Conservation (phyloP, 2,888 invertebrate species). For the Chymomyza procnemis region DNA sequence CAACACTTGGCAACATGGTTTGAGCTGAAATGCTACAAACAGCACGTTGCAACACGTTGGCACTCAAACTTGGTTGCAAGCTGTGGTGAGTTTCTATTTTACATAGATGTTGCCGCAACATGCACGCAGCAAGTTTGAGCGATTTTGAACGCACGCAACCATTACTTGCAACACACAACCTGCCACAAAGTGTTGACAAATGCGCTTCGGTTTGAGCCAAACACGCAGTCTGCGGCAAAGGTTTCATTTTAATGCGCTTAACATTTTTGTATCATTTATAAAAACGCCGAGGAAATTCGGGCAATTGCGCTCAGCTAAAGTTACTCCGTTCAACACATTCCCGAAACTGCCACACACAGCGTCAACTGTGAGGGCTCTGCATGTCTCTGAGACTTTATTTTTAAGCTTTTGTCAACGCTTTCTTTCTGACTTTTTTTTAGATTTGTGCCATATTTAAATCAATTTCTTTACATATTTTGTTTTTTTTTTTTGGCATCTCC, state of each 20-base stretch:
- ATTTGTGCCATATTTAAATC: conserved; percentile 37
- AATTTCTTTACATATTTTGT: conserved; percentile 48
- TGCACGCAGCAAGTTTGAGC: neutral
- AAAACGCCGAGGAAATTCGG: neutral
- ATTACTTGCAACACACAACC: neutral
- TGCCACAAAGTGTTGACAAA: neutral
- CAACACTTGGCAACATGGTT: conserved; percentile 31
- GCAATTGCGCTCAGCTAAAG: neutral
- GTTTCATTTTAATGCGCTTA: conserved; percentile 54
- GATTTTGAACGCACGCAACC: neutral
- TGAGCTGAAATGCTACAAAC: conserved; percentile 7
- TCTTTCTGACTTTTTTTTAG: conserved; percentile 20
- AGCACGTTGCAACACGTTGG: conserved; percentile 24
- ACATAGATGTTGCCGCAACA: conserved; percentile 26
- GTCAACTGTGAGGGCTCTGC: neutral
- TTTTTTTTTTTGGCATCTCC: conserved; percentile 53
- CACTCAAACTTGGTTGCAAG: conserved; percentile 5
- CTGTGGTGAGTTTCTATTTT: neutral
- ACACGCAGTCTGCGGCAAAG: neutral
- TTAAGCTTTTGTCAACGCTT: conserved; percentile 43
- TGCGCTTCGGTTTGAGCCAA: neutral
- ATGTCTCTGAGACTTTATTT: neutral
- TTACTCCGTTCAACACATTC: neutral
- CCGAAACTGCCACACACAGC: neutral
- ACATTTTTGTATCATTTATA: conserved; percentile 29